phyloP scores from a whole-genome alignment of 2,888 invertebrate genomes.

The Phrixothrix hirtus region DNA sequence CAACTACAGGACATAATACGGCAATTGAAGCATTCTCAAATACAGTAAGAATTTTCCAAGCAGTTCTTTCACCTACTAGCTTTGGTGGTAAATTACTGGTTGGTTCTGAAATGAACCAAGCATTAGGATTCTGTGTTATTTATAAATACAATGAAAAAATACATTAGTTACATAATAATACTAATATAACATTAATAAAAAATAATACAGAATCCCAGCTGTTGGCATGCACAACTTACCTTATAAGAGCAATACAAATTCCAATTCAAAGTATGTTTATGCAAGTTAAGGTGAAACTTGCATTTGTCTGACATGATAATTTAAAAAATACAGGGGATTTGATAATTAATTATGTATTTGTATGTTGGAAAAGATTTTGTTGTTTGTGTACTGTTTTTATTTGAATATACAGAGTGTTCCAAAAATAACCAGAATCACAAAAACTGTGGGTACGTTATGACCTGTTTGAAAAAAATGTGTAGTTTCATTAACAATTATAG shows the following conservation, averaged over 20 bases:
- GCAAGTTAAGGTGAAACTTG: background rate
- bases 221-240: conserved; percentile 37
- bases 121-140: conserved; percentile 44
- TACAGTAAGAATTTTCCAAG: conserved; percentile 67
- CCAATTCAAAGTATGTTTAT: background rate
- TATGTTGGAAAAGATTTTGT: too few relatives aligned
- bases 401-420: too few relatives aligned
- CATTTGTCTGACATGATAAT: background rate
- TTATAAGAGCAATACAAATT: conserved; percentile 3
- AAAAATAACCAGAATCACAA: too few relatives aligned
- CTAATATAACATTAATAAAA: too few relatives aligned
- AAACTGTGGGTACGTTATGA: too few relatives aligned
- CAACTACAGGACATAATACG: conserved; percentile 71
- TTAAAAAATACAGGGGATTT: background rate
- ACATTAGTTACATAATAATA: background rate
- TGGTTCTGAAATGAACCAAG: conserved; percentile 56
- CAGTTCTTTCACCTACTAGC: conserved; percentile 53
- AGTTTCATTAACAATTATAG: too few relatives aligned
- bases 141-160: background rate
- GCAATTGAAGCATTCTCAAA: conserved; percentile 61
- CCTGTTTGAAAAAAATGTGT: too few relatives aligned
- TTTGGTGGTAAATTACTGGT: conserved; percentile 58
- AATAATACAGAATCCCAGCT: conserved; percentile 46
- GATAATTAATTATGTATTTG: too few relatives aligned
- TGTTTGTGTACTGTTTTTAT: too few relatives aligned